Base-by-base conservation (phyloP, 2,888 invertebrate genomes). In the Morpho helenor region DNA sequence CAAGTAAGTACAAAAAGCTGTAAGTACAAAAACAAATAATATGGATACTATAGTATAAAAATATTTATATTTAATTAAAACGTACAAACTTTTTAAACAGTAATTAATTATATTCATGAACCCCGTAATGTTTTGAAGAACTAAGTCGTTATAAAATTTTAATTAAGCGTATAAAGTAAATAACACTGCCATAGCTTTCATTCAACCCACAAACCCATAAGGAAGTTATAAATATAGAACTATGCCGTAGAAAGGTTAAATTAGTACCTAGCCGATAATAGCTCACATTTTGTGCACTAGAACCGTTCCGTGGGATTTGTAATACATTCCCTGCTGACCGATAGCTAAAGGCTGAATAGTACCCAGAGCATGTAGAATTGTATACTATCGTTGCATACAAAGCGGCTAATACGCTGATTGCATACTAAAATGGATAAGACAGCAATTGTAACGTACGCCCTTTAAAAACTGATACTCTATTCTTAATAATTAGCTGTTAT, bases 271-370 rank as follows among this genome's bases (percentile, higher is more conserved):
- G 49, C 55, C 57, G 59, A 57, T 62, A 61, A 66, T 62, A 53
- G 59, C 52, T 40, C 60, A 57, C 57, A 59, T 59, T 59, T 59
- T 61, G 60, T 64, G 57, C 57, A 59, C 49, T 50, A 56, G 52
- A 61, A 61, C 57, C 54, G 66, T 62, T 57, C 49, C 43, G 50
- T 62, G 60, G 57, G 59, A 66, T 62, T 60, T 59, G 58, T 60
- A 61, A 53, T 61, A 61, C 56, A 61, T 66, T 64, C 60, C 59
- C 60, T 61, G 61, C 65, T 70, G 68, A 66, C 70, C 67, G 65
- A 70, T 64, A 70, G 67, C 70, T 65, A 57, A 56, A 61, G 69
- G 69, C 66, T 51, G 61, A 59, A 51, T 59, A 64, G 52, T 61
- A 63, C 59, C 42, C 47, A 56, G 56, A 65, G 61, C 64, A 49